Conservation (phyloP, 1,140 invertebrate genomes). For the Nasonia vitripennis region DNA sequence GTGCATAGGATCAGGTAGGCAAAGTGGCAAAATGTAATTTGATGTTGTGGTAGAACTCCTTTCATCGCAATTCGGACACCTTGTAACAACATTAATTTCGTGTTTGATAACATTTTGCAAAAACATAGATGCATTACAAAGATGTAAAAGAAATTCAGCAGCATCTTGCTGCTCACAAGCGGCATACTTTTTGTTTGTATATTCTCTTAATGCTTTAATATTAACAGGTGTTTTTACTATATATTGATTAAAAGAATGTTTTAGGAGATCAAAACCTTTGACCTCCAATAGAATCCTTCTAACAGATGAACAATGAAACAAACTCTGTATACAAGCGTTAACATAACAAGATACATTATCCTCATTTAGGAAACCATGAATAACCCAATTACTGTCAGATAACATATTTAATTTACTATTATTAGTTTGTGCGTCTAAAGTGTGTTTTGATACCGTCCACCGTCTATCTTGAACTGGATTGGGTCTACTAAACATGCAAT, state of each 20-base stretch:
- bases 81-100: neutral
- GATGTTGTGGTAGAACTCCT: neutral
- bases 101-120: neutral
- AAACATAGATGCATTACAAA: neutral
- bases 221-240: neutral
- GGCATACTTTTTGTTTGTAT: neutral
- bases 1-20: neutral
- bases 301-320: slow-evolving; percentile 36
- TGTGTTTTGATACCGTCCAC: slow-evolving; percentile 12
- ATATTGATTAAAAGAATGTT: neutral
- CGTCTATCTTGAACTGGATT: slow-evolving; percentile 13
- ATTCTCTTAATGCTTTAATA: neutral
- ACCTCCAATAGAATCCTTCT: neutral
- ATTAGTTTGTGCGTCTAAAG: neutral
- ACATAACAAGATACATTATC: slow-evolving; percentile 53
- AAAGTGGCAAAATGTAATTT: slow-evolving; percentile 13
- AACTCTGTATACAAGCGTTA: slow-evolving; percentile 53
- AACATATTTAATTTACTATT: too few species aligned
- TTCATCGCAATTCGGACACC: neutral
- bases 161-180: neutral
- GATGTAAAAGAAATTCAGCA: neutral
- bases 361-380: slow-evolving; percentile 44
- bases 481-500: slow-evolving; percentile 10
- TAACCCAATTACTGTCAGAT: neutral
- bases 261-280: neutral